Base-by-base conservation (phyloP, 2,113 vertebrate species). In the Thryonomys swinderianus region DNA sequence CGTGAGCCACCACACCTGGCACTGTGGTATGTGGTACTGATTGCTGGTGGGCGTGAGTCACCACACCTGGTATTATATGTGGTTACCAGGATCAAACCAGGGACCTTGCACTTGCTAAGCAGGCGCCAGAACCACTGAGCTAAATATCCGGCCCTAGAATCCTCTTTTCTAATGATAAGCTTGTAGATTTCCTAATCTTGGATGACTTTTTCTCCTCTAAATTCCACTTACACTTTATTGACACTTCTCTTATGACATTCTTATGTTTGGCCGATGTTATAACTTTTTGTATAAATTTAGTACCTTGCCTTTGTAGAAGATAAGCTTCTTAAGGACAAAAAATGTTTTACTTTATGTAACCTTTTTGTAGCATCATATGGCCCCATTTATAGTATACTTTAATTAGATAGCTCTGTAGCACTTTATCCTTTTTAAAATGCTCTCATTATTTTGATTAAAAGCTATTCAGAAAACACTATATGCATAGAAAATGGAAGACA, bases 311-410 rank as follows among this genome's bases (percentile, higher is more conserved):
- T 92, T 32, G 59, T 48, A 85, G 20, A 30, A 18, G 48, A 11
- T 80, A 91, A 80, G 12, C 51, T 88, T 90, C 76, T 79, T 62
- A 73, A 95, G n/a, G 57, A 74, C 51, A 88, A 73, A 51, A 95
- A 42, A 34, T 86, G n/a, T 85, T 67, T 74, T 57, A 61, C 57
- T 85, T 91, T 40, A 74, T 74, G 53, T 30, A 40, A 55, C 62
- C 91, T 87, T 59, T 61, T 61, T 61, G 59, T 89, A 55, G 57
- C 37, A 53, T 11, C 16, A n/a, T 55, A 17, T 42, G 88, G 45
- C 73, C 17, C 37, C 55, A 27, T 71, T 17, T 69, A 25, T 82
- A 69, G 37, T 25, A 34, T 48, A 42, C 87, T 40, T 45, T 73
- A 73, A 45, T 64, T 73, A 83, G 90, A 45, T n/a, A 78, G 18